Conservation (phyloP, 2,113 vertebrate genomes). For the Phocoena phocoena region DNA sequence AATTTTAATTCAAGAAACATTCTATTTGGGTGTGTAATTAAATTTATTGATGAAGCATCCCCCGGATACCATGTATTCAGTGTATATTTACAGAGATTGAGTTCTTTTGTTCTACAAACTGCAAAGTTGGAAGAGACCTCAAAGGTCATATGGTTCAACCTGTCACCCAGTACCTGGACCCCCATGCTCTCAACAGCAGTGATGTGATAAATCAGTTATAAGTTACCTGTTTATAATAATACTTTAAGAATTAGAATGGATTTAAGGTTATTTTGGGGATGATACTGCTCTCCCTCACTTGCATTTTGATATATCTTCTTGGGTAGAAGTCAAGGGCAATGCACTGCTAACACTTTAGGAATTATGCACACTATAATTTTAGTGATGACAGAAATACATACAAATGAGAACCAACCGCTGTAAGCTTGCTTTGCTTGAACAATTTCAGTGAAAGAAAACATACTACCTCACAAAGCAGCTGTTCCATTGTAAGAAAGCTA, state of each 20-base stretch:
- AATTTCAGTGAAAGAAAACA: background rate
- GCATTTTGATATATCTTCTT: background rate
- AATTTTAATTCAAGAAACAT: slow-evolving; percentile 42
- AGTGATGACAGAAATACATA: slow-evolving; percentile 1
- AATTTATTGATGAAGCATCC: background rate
- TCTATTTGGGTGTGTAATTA: background rate
- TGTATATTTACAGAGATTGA: background rate
- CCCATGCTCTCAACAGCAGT: background rate
- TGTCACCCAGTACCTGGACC: background rate
- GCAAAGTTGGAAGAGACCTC: background rate
- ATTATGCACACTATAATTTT: background rate
- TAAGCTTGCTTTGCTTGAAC: background rate
- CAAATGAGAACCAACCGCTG: background rate
- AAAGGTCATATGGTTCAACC: background rate
- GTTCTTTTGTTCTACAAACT: background rate
- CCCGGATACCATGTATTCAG: background rate
- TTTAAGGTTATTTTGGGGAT: background rate
- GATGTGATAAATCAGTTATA: background rate
- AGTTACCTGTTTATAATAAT: background rate
- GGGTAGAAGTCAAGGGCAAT: background rate
- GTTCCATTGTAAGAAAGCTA: background rate
- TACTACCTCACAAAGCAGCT: background rate
- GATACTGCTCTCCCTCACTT: background rate
- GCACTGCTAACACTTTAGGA: background rate
- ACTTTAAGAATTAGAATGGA: slow-evolving; percentile 5